These are phyloP conservation scores for Rhinopomastus cyanomelas DNA, from an alignment of 2,113 vertebrate species.

Conservation along the genomic window DNA sequence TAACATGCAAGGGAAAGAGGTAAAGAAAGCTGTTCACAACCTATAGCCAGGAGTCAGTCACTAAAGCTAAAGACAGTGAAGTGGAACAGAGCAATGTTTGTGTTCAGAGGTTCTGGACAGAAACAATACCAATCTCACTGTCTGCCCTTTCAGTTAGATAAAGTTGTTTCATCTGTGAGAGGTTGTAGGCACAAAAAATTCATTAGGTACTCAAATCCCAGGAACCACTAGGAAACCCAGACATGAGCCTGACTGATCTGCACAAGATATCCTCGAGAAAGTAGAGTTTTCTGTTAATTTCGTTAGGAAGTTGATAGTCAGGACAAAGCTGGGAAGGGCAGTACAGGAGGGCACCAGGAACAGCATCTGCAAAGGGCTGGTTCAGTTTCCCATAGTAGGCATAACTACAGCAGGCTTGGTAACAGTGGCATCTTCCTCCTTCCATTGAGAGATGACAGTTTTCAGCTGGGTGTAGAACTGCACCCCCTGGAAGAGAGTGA, in stretches of 20 bases:
- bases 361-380: slow-evolving; percentile 5
- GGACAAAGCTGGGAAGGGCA: slow-evolving; percentile 34
- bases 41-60: slow-evolving; percentile 10
- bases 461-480: slow-evolving; percentile 97
- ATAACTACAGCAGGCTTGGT: slow-evolving; percentile 91
- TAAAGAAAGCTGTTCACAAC: slow-evolving; percentile 12
- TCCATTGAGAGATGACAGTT: slow-evolving; percentile 96
- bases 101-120: not conserved
- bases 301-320: not conserved
- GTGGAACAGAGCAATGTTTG: not conserved
- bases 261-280: slow-evolving; percentile 17
- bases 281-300: slow-evolving; percentile 17
- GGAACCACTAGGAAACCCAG: slow-evolving; percentile 33
- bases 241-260: not conserved
- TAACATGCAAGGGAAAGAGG: slow-evolving; percentile 2
- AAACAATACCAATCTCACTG: not conserved
- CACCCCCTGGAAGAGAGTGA: slow-evolving; percentile 82
- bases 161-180: not conserved
- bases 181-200: not conserved
- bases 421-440: slow-evolving; percentile 91
- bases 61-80: not conserved
- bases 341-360: slow-evolving; percentile 18
- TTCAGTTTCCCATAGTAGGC: slow-evolving; percentile 95
- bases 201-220: not conserved
- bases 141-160: not conserved